phyloP scores from a whole-genome alignment of 2,888 invertebrate species.

The Ophonus ardosiacus region DNA sequence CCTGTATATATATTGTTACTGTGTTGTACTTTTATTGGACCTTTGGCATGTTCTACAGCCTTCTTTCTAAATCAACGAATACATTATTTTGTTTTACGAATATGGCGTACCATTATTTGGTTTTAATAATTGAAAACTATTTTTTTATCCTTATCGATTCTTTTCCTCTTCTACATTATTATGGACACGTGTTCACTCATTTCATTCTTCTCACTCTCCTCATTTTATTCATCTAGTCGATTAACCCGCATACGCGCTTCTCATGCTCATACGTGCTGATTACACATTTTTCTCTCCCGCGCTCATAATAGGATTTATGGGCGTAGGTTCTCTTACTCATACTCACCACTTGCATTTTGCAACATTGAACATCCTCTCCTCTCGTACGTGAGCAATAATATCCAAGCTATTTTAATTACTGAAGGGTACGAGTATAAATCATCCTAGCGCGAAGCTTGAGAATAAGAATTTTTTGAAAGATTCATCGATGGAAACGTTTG shows the following conservation, averaged over 20 bases:
- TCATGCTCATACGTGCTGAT: conserved; percentile 18
- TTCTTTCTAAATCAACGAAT: no score
- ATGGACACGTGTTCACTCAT: no score
- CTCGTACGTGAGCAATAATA: conserved; percentile 10
- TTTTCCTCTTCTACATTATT: no score
- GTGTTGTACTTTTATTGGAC: no score
- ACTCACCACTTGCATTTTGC: not conserved
- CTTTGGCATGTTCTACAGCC: no score
- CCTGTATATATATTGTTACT: no score
- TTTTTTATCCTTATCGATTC: no score
- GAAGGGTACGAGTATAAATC: conserved; percentile 16
- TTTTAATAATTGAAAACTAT: no score
- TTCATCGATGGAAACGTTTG: not conserved
- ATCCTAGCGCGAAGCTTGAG: not conserved
- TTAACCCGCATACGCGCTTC: conserved; percentile 4
- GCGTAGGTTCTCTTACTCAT: conserved; percentile 12
- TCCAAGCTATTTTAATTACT: conserved; percentile 33
- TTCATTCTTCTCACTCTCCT: not conserved
- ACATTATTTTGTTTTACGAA: no score
- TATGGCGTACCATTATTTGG: no score
- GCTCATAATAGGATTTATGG: conserved; percentile 46
- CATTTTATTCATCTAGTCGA: not conserved
- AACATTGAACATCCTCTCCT: not conserved
- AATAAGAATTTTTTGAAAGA: not conserved
- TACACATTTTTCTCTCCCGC: conserved; percentile 26